Evolutionary conservation across 1,140 invertebrate genomes (phyloP).

Genomic region (Solen grandis): DNA sequence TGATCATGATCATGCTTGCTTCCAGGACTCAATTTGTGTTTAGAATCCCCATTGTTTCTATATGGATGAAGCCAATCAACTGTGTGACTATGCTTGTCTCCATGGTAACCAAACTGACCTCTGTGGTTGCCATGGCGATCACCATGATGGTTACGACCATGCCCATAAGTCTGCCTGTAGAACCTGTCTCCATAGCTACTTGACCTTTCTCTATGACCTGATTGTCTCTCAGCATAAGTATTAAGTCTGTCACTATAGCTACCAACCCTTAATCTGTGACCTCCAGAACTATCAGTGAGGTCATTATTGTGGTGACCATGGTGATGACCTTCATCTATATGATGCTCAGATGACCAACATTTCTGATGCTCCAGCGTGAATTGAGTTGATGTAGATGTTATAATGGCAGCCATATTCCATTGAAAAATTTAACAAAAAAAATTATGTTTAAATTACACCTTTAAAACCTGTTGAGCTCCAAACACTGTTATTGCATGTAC

Average conservation of each 20-base stretch:
- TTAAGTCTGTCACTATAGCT: not conserved
- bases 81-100: conserved; percentile 19
- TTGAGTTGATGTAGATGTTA: conserved; percentile 65
- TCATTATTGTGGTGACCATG: conserved; percentile 39
- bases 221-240: not conserved
- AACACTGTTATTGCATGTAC: too few relatives aligned
- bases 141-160: too few relatives aligned
- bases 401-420: conserved; percentile 61
- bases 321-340: conserved; percentile 8
- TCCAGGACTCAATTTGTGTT: too few relatives aligned
- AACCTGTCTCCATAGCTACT: conserved; percentile 18
- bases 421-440: too few relatives aligned
- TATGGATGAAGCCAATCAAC: too few relatives aligned
- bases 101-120: conserved; percentile 19
- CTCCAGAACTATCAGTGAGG: not conserved
- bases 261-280: not conserved
- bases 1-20: not conserved
- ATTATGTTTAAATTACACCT: too few relatives aligned
- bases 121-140: not conserved
- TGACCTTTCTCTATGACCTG: conserved; percentile 15
- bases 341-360: conserved; percentile 55
- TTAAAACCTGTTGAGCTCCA: too few relatives aligned
- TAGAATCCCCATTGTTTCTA: too few relatives aligned
- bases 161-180: too few relatives aligned
- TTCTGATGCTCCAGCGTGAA: conserved; percentile 64